A percentile compares a stretch with the other conserved stretches of the same genome.
Evolutionary conservation across 2,888 invertebrate species (phyloP).

Genomic region (Hemithea aestivaria): DNA sequence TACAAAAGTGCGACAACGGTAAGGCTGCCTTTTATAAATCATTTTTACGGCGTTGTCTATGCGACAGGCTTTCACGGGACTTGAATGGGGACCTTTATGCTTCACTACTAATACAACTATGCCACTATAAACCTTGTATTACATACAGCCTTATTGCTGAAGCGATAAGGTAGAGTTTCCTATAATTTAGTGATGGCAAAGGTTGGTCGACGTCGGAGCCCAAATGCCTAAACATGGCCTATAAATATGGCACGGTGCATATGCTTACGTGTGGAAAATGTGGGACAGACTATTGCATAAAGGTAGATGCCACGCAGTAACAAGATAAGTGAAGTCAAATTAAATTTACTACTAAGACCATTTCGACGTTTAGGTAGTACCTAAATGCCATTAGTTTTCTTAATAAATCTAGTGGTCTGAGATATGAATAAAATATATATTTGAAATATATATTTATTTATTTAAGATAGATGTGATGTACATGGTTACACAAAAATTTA

Average conservation of each 20-base stretch:
- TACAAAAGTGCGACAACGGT: constrained; percentile 61
- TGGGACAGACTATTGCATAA: no score
- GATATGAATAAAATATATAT: no score
- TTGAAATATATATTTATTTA: no score
- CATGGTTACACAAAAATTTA: no score
- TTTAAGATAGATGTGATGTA: no score
- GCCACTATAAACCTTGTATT: constrained; percentile 19
- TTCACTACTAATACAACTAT: constrained; percentile 46
- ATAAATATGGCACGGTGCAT: constrained; percentile 62
- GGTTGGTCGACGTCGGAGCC: constrained; percentile 39
- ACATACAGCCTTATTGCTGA: constrained; percentile 19
- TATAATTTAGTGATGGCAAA: constrained; percentile 9
- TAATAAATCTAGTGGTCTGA: no score
- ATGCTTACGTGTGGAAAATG: constrained; percentile 38
- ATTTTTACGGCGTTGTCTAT: constrained; percentile 71
- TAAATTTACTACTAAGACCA: no score
- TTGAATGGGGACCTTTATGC: constrained; percentile 67
- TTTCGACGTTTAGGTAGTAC: no score
- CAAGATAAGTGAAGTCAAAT: no score
- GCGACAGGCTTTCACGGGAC: constrained; percentile 65
- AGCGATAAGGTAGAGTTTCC: constrained; percentile 32
- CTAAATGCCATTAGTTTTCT: no score
- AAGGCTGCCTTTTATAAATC: constrained; percentile 66
- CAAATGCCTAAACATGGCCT: constrained; percentile 63
- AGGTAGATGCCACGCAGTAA: no score